Evolutionary conservation across 30 jellyfish, hydroid and myxozoan genomes (phyloP), one percentile per base, ranked within the genome.

Genomic region (Sanderia malayensis): DNA sequence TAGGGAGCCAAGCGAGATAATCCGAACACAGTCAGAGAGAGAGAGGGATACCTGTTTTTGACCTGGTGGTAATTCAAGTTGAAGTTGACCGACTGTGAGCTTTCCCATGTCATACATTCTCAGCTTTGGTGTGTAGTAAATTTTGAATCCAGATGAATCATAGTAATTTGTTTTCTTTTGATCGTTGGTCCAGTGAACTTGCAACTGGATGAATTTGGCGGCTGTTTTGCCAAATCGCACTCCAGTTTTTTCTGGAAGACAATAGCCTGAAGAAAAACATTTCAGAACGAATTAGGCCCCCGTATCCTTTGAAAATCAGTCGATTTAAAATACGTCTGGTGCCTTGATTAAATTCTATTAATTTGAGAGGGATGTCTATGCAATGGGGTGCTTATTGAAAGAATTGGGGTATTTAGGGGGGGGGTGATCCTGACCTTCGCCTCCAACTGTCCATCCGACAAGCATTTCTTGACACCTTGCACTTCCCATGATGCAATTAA

Each of bases 181-280:
- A 45, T 80, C 92, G 57, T 80, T 80, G 4, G 84, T 80, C 92
- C 92, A 80, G 34, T 80, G 92, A 31, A 80, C 80, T 44, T 80
- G 92, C 19, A 80, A 46, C 44, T 70, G 84, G 0, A 37, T 73
- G 52, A 21, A 80, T 55, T 80, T 80, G 84, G 26, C 53, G n/a
- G 47, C 30, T 0, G 73, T 21, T 64, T 67, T 67, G 1, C 92
- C 92, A 57, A 80, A 45, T 10, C 92, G 70, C 6, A 47, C 29
- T 24, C 77, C 92, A 1, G 92, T 22, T 57, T 25, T 18, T 25
- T 25, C 23, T 57, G 25, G 46, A 57, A 57, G n/a, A 57, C 3
- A 69, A 25, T 7, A 17, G 66, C n/a, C 2, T n/a, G n/a, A n/a
- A n/a, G n/a, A n/a, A n/a, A n/a, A n/a, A n/a, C n/a, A n/a, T n/a